A percentile compares a stretch with the other conserved stretches of the same genome.
Evolutionary conservation across 2,113 vertebrate species (phyloP).

Genomic region (Pluvialis apricaria): DNA sequence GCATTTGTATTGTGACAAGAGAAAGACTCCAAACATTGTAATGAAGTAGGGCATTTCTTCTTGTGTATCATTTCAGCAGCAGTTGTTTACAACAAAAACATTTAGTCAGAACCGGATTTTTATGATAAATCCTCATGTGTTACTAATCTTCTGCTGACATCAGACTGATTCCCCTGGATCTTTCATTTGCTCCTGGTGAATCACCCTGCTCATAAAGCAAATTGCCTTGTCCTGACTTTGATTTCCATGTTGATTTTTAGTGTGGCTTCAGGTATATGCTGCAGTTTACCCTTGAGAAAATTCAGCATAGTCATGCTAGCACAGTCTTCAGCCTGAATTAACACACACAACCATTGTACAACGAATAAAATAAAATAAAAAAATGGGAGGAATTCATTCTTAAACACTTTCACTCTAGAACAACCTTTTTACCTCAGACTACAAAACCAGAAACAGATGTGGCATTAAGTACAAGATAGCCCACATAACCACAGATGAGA

Average conservation of each 20-base stretch:
- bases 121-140: constrained; percentile 55
- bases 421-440: not conserved
- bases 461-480: not conserved
- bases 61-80: constrained; percentile 6
- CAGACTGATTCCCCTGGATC: constrained; percentile 40
- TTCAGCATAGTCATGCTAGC: not conserved
- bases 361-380: not conserved
- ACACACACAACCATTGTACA: not conserved
- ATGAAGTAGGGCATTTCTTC: not conserved
- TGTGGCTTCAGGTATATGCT: constrained; percentile 6
- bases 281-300: constrained; percentile 11
- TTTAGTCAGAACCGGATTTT: constrained; percentile 56
- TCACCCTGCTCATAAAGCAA: constrained; percentile 48
- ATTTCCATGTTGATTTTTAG: constrained; percentile 18
- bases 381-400: not conserved
- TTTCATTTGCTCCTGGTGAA: constrained; percentile 51
- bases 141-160: constrained; percentile 60
- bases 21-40: not conserved
- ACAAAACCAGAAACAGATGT: not conserved
- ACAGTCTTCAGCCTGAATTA: not conserved
- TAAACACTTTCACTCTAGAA: not conserved
- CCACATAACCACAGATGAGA: not conserved
- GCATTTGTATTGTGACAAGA: constrained; percentile 23
- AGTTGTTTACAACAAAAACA: constrained; percentile 60
- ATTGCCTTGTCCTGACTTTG: constrained; percentile 36